phyloP scores from a whole-genome alignment of 2,888 invertebrate species.

The Chloroclystis v-ata region DNA sequence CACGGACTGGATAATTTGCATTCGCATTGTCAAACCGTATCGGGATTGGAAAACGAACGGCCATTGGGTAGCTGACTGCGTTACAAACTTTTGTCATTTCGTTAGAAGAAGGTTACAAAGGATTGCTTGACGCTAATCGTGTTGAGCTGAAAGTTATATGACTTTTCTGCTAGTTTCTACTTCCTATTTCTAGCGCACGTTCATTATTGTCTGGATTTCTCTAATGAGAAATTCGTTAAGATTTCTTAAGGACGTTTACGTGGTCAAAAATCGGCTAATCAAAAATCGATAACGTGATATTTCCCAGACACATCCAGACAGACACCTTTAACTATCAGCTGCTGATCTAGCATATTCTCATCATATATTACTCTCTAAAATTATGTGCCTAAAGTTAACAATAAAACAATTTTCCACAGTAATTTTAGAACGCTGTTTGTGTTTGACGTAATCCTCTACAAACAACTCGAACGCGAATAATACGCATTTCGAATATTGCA shows the following conservation, averaged over 20 bases:
- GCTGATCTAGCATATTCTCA: no score
- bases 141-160: slow-evolving; percentile 9
- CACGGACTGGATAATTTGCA: slow-evolving; percentile 70
- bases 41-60: slow-evolving; percentile 60
- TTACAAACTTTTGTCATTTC: slow-evolving; percentile 30
- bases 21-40: slow-evolving; percentile 74
- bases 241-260: no score
- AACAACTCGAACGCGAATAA: slow-evolving; percentile 17
- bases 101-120: slow-evolving; percentile 14
- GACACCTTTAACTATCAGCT: no score
- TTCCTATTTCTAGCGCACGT: neutral
- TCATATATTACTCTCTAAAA: no score
- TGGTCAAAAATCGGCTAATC: no score
- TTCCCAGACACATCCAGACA: no score
- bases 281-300: no score
- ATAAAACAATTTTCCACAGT: slow-evolving; percentile 7
- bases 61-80: slow-evolving; percentile 55
- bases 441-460: slow-evolving; percentile 32
- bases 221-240: no score
- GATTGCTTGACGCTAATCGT: slow-evolving; percentile 15
- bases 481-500: slow-evolving; percentile 29
- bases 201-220: neutral
- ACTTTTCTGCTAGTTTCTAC: neutral
- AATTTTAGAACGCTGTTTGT: slow-evolving; percentile 28
- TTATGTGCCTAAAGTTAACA: no score